These are phyloP conservation scores for Tetrapedia diversipes DNA, from an alignment of 2,888 invertebrate species.

Conservation along the genomic window DNA sequence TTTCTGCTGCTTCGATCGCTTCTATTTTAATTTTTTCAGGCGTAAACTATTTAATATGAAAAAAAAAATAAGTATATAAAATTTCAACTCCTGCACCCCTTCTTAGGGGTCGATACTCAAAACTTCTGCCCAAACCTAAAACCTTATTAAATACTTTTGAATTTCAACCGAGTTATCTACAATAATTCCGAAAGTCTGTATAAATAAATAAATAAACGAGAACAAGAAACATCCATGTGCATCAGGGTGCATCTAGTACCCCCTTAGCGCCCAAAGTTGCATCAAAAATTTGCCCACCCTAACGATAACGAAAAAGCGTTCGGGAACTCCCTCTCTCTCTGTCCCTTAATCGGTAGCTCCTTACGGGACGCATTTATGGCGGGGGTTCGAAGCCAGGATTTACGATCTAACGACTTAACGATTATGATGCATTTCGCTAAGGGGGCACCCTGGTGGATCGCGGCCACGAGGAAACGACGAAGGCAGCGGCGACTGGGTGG, in stretches of 20 bases:
- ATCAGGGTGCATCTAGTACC: neutral
- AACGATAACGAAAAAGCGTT: neutral
- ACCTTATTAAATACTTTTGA: neutral
- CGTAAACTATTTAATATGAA: neutral
- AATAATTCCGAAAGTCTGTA: neutral
- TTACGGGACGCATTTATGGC: conserved; percentile 3
- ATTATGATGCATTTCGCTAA: conserved; percentile 43
- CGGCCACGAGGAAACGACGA: conserved; percentile 35
- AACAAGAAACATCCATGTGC: neutral
- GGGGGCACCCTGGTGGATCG: conserved; percentile 55
- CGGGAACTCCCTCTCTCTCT: conserved; percentile 7
- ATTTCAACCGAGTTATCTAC: neutral
- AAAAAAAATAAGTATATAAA: neutral
- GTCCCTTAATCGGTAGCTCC: neutral
- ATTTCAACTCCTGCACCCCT: neutral
- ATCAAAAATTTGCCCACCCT: neutral
- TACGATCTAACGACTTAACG: conserved; percentile 64
- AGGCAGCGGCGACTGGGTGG: conserved; percentile 19
- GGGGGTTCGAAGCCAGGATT: conserved; percentile 69
- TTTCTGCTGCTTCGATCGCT: neutral
- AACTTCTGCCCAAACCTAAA: neutral
- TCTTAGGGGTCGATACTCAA: neutral
- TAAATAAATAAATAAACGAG: neutral
- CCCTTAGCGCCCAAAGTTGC: neutral
- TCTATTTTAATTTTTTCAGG: neutral